Evolutionary conservation across 1,140 invertebrate genomes (phyloP), one percentile per base, ranked within the genome.

Genomic region (Anadara kagoshimensis): DNA sequence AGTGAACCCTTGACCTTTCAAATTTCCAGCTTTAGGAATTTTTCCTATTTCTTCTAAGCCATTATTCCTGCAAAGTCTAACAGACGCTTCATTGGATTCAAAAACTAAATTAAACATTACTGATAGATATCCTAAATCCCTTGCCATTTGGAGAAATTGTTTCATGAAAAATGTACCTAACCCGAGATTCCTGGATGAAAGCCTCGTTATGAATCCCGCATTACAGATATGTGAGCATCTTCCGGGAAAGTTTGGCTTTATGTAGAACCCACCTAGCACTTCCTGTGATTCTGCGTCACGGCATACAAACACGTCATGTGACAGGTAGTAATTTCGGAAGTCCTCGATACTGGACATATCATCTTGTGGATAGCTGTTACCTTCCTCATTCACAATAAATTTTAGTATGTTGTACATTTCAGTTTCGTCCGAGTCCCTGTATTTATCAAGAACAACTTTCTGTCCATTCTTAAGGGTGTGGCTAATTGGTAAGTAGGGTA

Each of bases 231-330:
- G 82, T 0, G 82, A 83, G 29, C 76, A 83, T 36, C 80, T 53
- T 1, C 84, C 84, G 8, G 84, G 81, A 65, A 83, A 86, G 36
- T 86, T 86, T 16, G 84, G 82, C 54, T 86, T 86, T 0, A 86
- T 75, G 51, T 86, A 84, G 49, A 86, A 84, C 5, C 74, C 73
- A 18, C 78, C 84, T 5, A 81, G 45, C 7, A 81, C 57, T 73
- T 75, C 64, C 7, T 51, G 49, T 11, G 73, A 56, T 0, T 14
- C 12, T 16, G 51, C 47, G 26, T 75, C 43, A 16, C 69, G 49
- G 45, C 78, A 75, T n/a, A 83, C 77, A 45, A 81, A 82, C 1
- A 76, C 75, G 24, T 84, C 72, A 65, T 82, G 78, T 0, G 83
- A 78, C 5, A 84, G 24, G 53, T 82, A 86, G 65, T 81, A 85